Base-by-base conservation (phyloP, 2,797 vertebrate species). In the Sebastes iracundus region DNA sequence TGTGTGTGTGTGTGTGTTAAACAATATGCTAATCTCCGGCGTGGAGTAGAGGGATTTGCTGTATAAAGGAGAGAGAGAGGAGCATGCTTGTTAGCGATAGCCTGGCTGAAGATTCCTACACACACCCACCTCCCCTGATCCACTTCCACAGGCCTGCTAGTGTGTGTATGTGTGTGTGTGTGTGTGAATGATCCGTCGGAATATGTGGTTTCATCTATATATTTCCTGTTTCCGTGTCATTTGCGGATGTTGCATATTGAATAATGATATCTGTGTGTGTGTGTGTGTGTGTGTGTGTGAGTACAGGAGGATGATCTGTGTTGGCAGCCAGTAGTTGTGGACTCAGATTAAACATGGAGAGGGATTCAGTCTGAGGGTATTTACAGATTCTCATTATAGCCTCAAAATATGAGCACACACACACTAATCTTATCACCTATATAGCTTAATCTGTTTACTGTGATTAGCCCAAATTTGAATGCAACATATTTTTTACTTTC, bases 81-180 rank as follows among this genome's bases (percentile, higher is more conserved):
- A 77, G 92, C 92, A 94, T 94, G 94, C 93, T 92, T 95, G 94
- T 95, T 95, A 94, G 92, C 32, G 94, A 96, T 94, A 95, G 90
- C 93, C 93, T 92, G 92, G 90, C 92, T 94, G 88, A 94, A 92
- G 91, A 94, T 93, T 93, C 91, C 92, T 89, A 89, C 92, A 93
- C 90, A 93, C 94, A 93, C 94, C 92, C 94, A 94, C 94, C 89
- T 90, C 14, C 85, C 80, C 86, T 94, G 93, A 95, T 95, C 94
- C 94, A 94, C 93, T 94, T 95, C 93, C 90, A 90, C 78, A 90
- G 92, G 88, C 86, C 89, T 92, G 81, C 76, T 75, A 46, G 38
- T 49, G 68, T 68, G 77, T 81, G 70, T 65, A 66, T 73, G 32
- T n/a, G 60, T 53, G 38, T 23, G 14, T 35, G n/a, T 30, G 22